Conservation (phyloP, 2,797 vertebrate species). For the Chelonia mydas region DNA sequence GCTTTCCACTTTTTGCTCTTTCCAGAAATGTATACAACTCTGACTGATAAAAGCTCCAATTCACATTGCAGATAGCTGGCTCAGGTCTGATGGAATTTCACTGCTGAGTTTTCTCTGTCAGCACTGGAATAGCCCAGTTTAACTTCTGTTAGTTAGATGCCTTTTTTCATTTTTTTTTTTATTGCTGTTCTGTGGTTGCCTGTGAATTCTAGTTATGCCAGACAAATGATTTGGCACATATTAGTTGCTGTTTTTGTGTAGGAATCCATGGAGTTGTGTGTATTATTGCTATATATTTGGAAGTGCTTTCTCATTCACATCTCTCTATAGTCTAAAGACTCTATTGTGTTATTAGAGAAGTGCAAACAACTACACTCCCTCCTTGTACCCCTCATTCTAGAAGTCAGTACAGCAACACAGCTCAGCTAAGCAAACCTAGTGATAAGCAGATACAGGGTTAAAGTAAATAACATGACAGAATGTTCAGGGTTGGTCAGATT, state of each 20-base stretch:
- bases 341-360: slow-evolving; percentile 37
- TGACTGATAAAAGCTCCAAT: slow-evolving; percentile 57
- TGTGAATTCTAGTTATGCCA: slow-evolving; percentile 48
- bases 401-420: neutral
- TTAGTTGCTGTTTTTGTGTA: slow-evolving; percentile 41
- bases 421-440: neutral
- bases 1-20: slow-evolving; percentile 46
- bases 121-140: neutral
- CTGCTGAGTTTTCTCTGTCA: slow-evolving; percentile 36
- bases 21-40: slow-evolving; percentile 49
- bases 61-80: slow-evolving; percentile 50
- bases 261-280: slow-evolving; percentile 44
- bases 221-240: slow-evolving; percentile 51
- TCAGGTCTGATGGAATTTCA: slow-evolving; percentile 63
- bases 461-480: neutral
- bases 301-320: slow-evolving; percentile 64
- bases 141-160: slow-evolving; percentile 14
- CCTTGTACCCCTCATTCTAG: neutral
- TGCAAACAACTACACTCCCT: neutral
- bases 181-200: slow-evolving; percentile 45
- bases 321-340: slow-evolving; percentile 49
- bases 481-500: neutral
- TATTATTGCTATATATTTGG: slow-evolving; percentile 44
- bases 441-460: neutral
- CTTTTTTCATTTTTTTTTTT: neutral